Conservation (phyloP, 2,888 invertebrate species). For the Euphydryas editha region DNA sequence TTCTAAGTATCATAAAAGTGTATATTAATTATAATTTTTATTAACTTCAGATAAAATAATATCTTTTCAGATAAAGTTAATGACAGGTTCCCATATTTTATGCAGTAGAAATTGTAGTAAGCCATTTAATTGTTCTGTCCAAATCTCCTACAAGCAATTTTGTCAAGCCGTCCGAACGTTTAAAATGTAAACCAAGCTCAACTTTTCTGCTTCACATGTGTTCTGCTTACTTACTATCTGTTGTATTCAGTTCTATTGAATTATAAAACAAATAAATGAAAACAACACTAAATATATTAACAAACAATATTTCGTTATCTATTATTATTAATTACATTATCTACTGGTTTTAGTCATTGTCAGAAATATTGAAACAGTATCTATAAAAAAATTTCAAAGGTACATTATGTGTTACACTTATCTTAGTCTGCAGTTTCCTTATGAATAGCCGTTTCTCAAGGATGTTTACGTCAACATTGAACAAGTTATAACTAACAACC, state of each 20-base stretch:
- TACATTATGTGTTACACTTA: constrained; percentile 44
- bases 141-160: constrained; percentile 35
- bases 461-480: constrained; percentile 56
- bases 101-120: constrained; percentile 29
- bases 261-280: not conserved
- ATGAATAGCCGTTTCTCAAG: constrained; percentile 57
- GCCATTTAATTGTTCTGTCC: constrained; percentile 35
- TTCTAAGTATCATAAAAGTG: too few species aligned
- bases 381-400: not conserved
- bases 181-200: constrained; percentile 15
- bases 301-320: not conserved
- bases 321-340: not conserved
- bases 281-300: not conserved
- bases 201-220: constrained; percentile 14
- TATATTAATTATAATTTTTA: too few species aligned
- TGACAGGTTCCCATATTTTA: constrained; percentile 7
- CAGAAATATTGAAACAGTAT: not conserved
- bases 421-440: constrained; percentile 45
- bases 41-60: too few species aligned
- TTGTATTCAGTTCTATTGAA: constrained; percentile 1
- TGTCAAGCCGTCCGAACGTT: constrained; percentile 35
- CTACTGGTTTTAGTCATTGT: not conserved
- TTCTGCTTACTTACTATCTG: constrained; percentile 12
- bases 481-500: constrained; percentile 49
- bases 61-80: not conserved